These are phyloP conservation scores for Ptychobarbus kaznakovi DNA, from an alignment of 2,797 vertebrate species.

Conservation along the genomic window DNA sequence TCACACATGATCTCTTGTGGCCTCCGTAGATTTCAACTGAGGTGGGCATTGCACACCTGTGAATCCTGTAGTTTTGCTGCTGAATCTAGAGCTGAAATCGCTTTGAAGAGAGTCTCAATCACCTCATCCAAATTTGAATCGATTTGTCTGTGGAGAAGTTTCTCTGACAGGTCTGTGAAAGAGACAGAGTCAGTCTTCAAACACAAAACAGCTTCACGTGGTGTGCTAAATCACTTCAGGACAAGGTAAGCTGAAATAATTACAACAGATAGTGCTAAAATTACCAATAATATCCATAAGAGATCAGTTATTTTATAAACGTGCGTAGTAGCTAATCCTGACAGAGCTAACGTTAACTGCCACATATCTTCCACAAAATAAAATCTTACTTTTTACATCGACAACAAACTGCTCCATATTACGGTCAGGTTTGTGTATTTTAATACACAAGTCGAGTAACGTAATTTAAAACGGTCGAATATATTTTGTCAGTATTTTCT, in stretches of 20 bases:
- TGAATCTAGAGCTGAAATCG: slow-evolving; percentile 69
- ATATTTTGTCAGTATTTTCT: not conserved
- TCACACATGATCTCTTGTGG: not conserved
- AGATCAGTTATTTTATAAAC: not conserved
- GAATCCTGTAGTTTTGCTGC: slow-evolving; percentile 66
- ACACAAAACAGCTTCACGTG: not conserved
- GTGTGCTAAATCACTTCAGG: not conserved
- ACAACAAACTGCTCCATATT: slow-evolving; percentile 71
- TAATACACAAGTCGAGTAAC: not conserved
- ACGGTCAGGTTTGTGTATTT: not conserved
- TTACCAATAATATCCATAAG: not conserved
- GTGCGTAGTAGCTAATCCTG: not conserved
- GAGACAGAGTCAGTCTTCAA: not conserved
- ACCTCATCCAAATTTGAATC: slow-evolving; percentile 66
- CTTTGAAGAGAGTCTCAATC: slow-evolving; percentile 81
- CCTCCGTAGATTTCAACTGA: not conserved
- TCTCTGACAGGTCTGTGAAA: slow-evolving; percentile 71
- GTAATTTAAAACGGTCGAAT: not conserved
- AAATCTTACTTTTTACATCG: slow-evolving; percentile 70
- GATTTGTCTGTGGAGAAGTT: slow-evolving; percentile 72
- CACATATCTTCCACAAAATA: not conserved
- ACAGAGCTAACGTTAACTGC: too few species aligned
- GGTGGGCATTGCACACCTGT: slow-evolving; percentile 71
- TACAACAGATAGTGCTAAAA: not conserved
- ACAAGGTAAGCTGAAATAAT: not conserved